Conservation (phyloP, 2,888 invertebrate species). For the Phortica okadai region DNA sequence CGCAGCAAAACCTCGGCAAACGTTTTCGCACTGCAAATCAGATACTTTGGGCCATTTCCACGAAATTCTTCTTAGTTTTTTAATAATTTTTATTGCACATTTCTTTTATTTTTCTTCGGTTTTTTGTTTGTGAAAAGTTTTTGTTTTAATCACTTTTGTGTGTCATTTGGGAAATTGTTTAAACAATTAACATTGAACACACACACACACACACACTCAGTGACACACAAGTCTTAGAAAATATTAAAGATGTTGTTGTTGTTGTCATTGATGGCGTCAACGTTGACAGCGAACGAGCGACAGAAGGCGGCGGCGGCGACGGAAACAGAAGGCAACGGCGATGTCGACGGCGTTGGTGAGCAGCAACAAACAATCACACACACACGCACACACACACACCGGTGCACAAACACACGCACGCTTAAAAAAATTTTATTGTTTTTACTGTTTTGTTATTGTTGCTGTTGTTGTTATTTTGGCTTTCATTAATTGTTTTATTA, state of each 20-base stretch:
- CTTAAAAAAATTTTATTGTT: not conserved
- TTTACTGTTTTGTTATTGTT: not conserved
- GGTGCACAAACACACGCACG: slow-evolving; percentile 28
- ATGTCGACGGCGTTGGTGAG: not conserved
- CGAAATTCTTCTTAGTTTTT: too few species aligned
- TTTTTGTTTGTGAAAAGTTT: too few species aligned
- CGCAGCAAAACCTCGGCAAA: not conserved
- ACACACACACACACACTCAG: not conserved
- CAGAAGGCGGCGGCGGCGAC: slow-evolving; percentile 4
- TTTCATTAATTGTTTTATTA: slow-evolving; percentile 28
- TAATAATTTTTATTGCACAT: too few species aligned
- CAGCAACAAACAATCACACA: slow-evolving; percentile 31
- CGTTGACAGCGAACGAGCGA: not conserved
- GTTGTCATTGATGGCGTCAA: too few species aligned
- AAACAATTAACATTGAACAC: not conserved
- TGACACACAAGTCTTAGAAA: too few species aligned
- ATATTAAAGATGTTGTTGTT: too few species aligned
- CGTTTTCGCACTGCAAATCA: too few species aligned
- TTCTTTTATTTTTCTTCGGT: too few species aligned
- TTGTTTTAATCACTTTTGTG: too few species aligned
- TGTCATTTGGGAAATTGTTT: not conserved
- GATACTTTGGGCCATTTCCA: too few species aligned
- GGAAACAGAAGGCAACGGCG: slow-evolving; percentile 13
- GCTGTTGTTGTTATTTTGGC: slow-evolving; percentile 2
- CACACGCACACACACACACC: slow-evolving; percentile 26